phyloP scores from a whole-genome alignment of 2,113 vertebrate species.

The Labrus mixtus region DNA sequence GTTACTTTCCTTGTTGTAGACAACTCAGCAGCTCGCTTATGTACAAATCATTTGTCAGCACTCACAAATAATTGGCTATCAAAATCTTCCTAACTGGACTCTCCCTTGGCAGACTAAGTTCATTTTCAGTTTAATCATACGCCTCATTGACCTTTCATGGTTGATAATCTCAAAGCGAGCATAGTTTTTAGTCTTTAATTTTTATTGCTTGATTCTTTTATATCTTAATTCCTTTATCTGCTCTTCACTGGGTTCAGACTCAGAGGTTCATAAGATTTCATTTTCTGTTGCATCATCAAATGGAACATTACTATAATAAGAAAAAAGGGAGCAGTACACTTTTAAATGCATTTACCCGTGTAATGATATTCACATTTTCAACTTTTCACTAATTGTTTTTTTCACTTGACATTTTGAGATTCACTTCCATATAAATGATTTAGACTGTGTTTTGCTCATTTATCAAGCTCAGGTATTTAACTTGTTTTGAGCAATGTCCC shows the following conservation, averaged over 20 bases:
- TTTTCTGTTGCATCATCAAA: constrained; percentile 49
- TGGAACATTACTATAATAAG: constrained; percentile 25
- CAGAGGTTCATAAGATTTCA: constrained; percentile 29
- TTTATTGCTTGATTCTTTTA: constrained; percentile 35
- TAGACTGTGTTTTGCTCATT: constrained; percentile 13
- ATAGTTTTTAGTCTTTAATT: constrained; percentile 30
- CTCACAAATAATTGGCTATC: constrained; percentile 31
- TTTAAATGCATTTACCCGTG: constrained; percentile 1
- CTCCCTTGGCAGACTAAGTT: constrained; percentile 5
- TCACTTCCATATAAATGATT: neutral
- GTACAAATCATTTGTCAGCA: constrained; percentile 28
- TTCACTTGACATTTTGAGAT: constrained; percentile 42
- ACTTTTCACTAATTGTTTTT: constrained; percentile 32
- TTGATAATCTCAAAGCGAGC: constrained; percentile 29
- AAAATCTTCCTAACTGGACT: constrained; percentile 21
- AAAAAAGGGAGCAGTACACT: neutral
- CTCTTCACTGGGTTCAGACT: constrained; percentile 27
- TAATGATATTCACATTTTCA: constrained; percentile 20
- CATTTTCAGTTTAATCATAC: constrained; percentile 48
- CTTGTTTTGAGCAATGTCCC: constrained; percentile 18
- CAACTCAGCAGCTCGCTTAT: constrained; percentile 16
- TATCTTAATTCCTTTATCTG: constrained; percentile 39
- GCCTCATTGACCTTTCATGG: constrained; percentile 36
- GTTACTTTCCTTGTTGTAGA: constrained; percentile 17
- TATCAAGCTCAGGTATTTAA: constrained; percentile 47